A percentile compares a stretch with the other conserved stretches of the same genome.
phyloP scores from a whole-genome alignment of 1,140 invertebrate species.

The Orius laevigatus region DNA sequence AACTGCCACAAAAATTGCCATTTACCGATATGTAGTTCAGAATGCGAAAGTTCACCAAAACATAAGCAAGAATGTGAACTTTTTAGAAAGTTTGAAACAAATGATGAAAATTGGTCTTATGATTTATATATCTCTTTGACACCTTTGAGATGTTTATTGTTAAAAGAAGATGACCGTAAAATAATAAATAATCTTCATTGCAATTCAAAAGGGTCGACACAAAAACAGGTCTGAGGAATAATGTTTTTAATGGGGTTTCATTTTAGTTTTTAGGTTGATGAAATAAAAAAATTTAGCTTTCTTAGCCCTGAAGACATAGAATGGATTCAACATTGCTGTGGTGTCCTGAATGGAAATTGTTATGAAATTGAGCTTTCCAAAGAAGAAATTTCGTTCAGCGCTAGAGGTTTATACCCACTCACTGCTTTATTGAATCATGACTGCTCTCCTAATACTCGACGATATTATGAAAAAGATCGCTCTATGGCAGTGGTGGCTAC shows the following conservation, averaged over 20 bases:
- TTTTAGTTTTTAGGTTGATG: too few relatives aligned
- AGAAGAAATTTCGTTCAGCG: slow-evolving; percentile 23
- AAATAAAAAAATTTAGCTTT: too few relatives aligned
- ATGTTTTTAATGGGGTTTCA: too few relatives aligned
- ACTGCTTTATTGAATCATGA: slow-evolving; percentile 56
- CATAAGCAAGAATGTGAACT: slow-evolving; percentile 42
- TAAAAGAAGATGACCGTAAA: background rate
- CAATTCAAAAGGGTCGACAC: background rate
- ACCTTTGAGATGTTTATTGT: background rate
- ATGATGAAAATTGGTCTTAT: slow-evolving; percentile 28
- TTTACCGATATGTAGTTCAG: slow-evolving; percentile 37
- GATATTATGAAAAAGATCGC: slow-evolving; percentile 37
- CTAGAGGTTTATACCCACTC: slow-evolving; percentile 54
- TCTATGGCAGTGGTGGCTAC: slow-evolving; percentile 45
- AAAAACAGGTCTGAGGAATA: too few relatives aligned
- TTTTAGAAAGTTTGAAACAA: slow-evolving; percentile 30
- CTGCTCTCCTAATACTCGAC: slow-evolving; percentile 55
- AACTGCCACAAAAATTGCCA: slow-evolving; percentile 34
- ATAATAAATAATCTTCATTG: background rate
- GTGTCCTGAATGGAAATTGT: slow-evolving; percentile 52
- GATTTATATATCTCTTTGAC: background rate
- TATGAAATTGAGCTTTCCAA: slow-evolving; percentile 35
- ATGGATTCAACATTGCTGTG: slow-evolving; percentile 40
- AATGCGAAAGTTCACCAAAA: slow-evolving; percentile 33
- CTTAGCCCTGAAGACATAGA: slow-evolving; percentile 31